Base-by-base conservation (phyloP, 2,113 vertebrate species). In the Thalassoma bifasciatum region DNA sequence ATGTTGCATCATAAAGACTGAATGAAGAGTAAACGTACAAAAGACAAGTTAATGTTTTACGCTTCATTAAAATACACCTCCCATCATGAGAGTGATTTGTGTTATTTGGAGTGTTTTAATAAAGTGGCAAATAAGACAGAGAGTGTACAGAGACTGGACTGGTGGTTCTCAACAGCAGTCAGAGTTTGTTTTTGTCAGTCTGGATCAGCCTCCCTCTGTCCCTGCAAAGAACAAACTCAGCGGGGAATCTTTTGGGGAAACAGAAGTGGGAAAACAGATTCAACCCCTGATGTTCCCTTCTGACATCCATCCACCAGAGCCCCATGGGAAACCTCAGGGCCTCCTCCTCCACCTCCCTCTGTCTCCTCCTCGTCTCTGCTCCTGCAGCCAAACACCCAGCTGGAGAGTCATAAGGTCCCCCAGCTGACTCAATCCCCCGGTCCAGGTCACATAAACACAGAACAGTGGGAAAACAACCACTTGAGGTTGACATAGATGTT, bases 251-350 rank as follows among this genome's bases (percentile, higher is more conserved):
- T 77, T 79, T 71, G 81, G 13, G 79, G 77, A 86, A 83, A 81
- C 82, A 81, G 62, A 88, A 63, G 70, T 81, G 79, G 77, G 73
- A 82, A 88, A 91, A 89, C 81, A 86, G 58, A 72, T 61, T 74
- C 40, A 66, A 72, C 74, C 79, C 72, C 47, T 70, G 71, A 66
- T 71, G 71, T 70, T 8, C 22, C 74, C 72, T 70, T 36, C 57
- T 59, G 58, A 84, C 85, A 74, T 38, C 61, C 61, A 60, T 60
- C 44, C 36, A 72, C 65, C 77, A 71, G 13, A 78, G 23, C 46
- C 72, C 36, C 68, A 77, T 63, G 74, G 64, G 76, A 86, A 75
- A 64, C 66, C 42, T 5, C 58, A 13, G 17, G 19, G 17, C 40
- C 12, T 14, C 40, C 24, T 23, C 52, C 52, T n/a, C 46, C 51